Conservation (phyloP, 2,113 vertebrate genomes). For the Cairina moschata region DNA sequence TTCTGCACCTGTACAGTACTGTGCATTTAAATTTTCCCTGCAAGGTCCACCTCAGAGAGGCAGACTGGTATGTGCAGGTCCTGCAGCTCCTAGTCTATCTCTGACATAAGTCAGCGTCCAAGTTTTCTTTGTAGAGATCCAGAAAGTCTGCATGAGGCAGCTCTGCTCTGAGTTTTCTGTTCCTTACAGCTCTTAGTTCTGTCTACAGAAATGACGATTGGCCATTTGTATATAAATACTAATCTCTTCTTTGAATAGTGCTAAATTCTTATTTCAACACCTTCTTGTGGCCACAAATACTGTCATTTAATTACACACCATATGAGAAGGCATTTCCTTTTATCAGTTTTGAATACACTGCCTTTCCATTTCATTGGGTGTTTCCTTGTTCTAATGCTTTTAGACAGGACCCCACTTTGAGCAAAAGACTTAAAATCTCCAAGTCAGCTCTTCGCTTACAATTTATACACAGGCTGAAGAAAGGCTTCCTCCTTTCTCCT, state of each 20-base stretch:
- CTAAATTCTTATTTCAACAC: background rate
- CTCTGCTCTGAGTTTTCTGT: accelerated
- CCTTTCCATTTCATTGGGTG: background rate
- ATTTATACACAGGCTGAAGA: background rate
- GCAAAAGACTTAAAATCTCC: background rate
- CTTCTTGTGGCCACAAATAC: background rate
- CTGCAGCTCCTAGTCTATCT: background rate
- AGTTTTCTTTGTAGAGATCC: background rate
- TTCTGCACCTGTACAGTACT: background rate
- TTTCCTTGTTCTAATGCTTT: background rate
- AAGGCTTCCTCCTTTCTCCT: background rate
- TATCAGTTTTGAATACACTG: background rate
- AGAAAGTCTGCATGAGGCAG: background rate
- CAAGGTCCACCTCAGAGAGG: background rate
- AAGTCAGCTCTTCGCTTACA: background rate
- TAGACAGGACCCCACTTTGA: background rate
- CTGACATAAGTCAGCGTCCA: background rate
- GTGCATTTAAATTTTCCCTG: background rate
- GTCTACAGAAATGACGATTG: background rate
- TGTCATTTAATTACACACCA: background rate
- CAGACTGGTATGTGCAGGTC: background rate
- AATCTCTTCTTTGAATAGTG: background rate
- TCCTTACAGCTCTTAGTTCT: background rate
- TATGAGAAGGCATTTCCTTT: background rate
- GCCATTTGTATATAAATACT: background rate